Conservation (phyloP, 1,140 invertebrate species). For the Brachionus calyciflorus region DNA sequence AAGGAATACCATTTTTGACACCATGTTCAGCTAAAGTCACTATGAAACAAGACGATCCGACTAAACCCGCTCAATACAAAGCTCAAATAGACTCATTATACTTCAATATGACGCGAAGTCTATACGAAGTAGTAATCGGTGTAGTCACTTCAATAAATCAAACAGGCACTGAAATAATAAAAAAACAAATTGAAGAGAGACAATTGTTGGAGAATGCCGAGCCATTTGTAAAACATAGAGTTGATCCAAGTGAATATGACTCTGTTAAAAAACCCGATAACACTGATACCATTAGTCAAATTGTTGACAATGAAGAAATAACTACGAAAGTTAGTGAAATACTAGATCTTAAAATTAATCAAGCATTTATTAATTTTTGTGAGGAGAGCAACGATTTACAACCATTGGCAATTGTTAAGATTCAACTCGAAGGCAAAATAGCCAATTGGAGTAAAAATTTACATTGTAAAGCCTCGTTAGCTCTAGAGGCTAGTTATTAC, state of each 20-base stretch:
- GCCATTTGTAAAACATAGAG: constrained; percentile 11
- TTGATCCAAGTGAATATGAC: neutral
- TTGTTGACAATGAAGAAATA: neutral
- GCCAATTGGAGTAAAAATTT: constrained; percentile 50
- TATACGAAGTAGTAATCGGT: constrained; percentile 46
- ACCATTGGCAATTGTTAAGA: constrained; percentile 35
- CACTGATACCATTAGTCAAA: neutral
- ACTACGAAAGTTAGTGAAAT: neutral
- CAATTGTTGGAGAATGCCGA: constrained; percentile 3
- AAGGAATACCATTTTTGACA: constrained; percentile 42
- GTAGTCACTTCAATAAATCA: constrained; percentile 22
- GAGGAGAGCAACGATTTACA: constrained; percentile 39
- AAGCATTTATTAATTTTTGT: constrained; percentile 37
- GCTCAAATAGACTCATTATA: constrained; percentile 10
- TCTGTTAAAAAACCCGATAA: neutral
- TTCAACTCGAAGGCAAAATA: constrained; percentile 15
- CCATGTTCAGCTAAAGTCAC: neutral
- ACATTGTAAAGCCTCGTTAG: constrained; percentile 62
- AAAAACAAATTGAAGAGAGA: neutral
- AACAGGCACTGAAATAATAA: constrained; percentile 21
- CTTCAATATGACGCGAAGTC: constrained; percentile 37
- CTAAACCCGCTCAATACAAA: neutral
- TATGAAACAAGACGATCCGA: constrained; percentile 14
- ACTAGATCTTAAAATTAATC: neutral
- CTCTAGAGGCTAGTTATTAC: constrained; percentile 71